Evolutionary conservation across 2,797 vertebrate species (phyloP).

Genomic region (Apodemus agrarius): DNA sequence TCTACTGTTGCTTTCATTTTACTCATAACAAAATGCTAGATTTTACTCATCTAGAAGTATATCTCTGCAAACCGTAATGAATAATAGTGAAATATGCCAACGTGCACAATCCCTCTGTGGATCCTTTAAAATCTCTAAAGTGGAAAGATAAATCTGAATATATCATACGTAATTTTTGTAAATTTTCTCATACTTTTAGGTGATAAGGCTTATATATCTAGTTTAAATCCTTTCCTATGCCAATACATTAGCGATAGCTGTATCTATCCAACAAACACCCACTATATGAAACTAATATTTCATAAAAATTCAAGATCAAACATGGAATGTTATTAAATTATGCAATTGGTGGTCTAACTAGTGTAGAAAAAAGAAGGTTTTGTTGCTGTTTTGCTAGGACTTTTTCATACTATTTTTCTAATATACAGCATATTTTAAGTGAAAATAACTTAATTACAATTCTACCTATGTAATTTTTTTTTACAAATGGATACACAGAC

Average conservation of each 20-base stretch:
- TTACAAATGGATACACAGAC: constrained; percentile 19
- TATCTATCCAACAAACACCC: background rate
- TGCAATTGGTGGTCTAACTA: background rate
- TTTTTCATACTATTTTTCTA: background rate
- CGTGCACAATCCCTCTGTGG: background rate
- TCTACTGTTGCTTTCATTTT: constrained; percentile 33
- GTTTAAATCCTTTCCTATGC: background rate
- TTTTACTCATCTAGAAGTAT: constrained; percentile 31
- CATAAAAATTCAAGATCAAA: constrained; percentile 26
- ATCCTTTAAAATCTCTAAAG: constrained; percentile 33
- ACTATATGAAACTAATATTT: background rate
- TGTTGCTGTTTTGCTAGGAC: background rate
- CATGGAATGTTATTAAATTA: constrained; percentile 1
- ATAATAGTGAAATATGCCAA: background rate
- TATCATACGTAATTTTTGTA: background rate
- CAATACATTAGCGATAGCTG: constrained; percentile 9
- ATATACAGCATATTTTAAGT: background rate
- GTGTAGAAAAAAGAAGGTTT: constrained; percentile 22
- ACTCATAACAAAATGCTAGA: constrained; percentile 48
- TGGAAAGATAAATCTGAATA: background rate
- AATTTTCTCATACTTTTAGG: background rate
- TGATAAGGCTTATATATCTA: background rate
- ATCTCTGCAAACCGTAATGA: background rate
- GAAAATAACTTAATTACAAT: constrained; percentile 30
- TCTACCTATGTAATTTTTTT: constrained; percentile 24